Conservation (phyloP, 2,797 vertebrate species). For the Sarcoramphus papa region DNA sequence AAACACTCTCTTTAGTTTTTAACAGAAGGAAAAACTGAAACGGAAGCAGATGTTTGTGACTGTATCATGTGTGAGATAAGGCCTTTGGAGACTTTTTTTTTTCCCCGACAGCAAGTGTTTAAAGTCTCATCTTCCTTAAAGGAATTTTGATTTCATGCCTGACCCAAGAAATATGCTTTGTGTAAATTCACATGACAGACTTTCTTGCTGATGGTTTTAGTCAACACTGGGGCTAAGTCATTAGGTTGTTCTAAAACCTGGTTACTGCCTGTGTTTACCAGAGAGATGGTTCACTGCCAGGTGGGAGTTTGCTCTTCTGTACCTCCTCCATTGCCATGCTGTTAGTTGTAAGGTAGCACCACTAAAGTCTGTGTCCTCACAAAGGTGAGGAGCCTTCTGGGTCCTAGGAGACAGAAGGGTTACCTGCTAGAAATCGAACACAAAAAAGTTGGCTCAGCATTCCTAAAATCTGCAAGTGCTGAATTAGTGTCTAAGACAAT, state of each 20-base stretch:
- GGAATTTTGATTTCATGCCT: slow-evolving; percentile 55
- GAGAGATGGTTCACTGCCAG: not conserved
- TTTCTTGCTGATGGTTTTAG: slow-evolving; percentile 28
- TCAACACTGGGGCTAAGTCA: not conserved
- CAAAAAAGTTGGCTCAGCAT: not conserved
- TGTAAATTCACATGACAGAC: slow-evolving; percentile 38
- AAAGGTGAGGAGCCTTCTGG: not conserved
- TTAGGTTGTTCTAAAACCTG: slow-evolving; percentile 1
- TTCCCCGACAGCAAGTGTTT: slow-evolving; percentile 17
- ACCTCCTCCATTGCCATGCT: not conserved
- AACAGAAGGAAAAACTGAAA: slow-evolving; percentile 56
- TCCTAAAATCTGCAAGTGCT: not conserved
- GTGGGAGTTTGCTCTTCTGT: not conserved
- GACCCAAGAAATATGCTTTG: slow-evolving; percentile 62
- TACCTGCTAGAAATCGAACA: not conserved
- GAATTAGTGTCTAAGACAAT: not conserved
- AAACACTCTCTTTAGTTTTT: slow-evolving; percentile 53
- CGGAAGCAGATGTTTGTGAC: slow-evolving; percentile 57
- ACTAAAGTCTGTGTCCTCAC: rapidly evolving
- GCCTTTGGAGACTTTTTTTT: slow-evolving; percentile 31
- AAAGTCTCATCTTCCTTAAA: slow-evolving; percentile 59
- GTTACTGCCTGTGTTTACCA: not conserved
- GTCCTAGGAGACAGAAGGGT: not conserved
- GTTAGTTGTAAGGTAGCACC: not conserved
- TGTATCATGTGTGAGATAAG: slow-evolving; percentile 33